These are phyloP conservation scores for Diaperis boleti DNA, from an alignment of 2,888 invertebrate genomes.

Conservation along the genomic window DNA sequence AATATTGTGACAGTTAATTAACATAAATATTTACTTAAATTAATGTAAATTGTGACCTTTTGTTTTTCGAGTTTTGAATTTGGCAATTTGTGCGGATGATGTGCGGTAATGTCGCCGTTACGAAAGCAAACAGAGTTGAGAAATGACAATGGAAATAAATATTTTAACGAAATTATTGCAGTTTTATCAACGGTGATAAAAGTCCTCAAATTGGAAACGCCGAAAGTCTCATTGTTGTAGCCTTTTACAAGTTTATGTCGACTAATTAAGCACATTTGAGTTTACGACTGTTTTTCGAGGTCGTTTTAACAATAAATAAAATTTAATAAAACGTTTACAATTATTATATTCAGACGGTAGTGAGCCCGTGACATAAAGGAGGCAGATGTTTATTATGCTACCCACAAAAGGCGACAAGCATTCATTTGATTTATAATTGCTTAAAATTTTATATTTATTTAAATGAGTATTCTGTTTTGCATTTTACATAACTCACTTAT, in stretches of 20 bases:
- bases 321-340: too few species aligned
- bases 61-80: conserved; percentile 13
- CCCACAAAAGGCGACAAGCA: background rate
- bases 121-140: too few species aligned
- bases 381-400: background rate
- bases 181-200: background rate
- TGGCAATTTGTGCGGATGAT: conserved; percentile 1
- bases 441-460: background rate
- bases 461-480: conserved; percentile 7
- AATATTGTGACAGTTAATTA: conserved; percentile 38
- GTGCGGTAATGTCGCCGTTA: too few species aligned
- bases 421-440: conserved; percentile 7
- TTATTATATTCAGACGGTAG: background rate
- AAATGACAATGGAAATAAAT: conserved; percentile 3
- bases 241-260: background rate
- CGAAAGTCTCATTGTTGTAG: background rate
- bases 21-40: conserved; percentile 38
- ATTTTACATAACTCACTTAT: background rate
- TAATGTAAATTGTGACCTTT: conserved; percentile 37
- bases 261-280: background rate
- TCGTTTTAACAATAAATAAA: background rate
- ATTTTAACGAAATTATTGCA: background rate
- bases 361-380: background rate
- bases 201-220: background rate
- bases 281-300: background rate